These are phyloP conservation scores for fruit fly (Drosophila melanogaster) DNA, from an alignment of 1,140 invertebrate species.

Conservation along the genomic window Release_6_plus_ISO1_MT NT_033777.3:10272001-10272500, in stretches of 20 bases:
- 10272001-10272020: conserved; percentile 75
- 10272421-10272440: too few species aligned
- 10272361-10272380: neutral
- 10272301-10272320: neutral
- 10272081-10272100: conserved; percentile 58
- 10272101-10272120: conserved; percentile 39
- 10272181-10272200: conserved; percentile 6
- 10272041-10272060: conserved; percentile 26
- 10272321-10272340: conserved; percentile 1
- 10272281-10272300: neutral
- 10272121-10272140: conserved; percentile 40
- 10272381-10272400: neutral
- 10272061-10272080: conserved; percentile 4
- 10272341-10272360: neutral
- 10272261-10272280: conserved; percentile 8
- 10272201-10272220: conserved; percentile 11
- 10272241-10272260: neutral
- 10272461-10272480: neutral
- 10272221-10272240: neutral
- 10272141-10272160: conserved; percentile 1
- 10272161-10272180: conserved; percentile 1
- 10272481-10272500: neutral
- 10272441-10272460: neutral
- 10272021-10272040: conserved; percentile 75
- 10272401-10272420: neutral